Evolutionary conservation across 1,140 invertebrate species (phyloP), one percentile per base, ranked within the genome.

Genomic region (Solen grandis): DNA sequence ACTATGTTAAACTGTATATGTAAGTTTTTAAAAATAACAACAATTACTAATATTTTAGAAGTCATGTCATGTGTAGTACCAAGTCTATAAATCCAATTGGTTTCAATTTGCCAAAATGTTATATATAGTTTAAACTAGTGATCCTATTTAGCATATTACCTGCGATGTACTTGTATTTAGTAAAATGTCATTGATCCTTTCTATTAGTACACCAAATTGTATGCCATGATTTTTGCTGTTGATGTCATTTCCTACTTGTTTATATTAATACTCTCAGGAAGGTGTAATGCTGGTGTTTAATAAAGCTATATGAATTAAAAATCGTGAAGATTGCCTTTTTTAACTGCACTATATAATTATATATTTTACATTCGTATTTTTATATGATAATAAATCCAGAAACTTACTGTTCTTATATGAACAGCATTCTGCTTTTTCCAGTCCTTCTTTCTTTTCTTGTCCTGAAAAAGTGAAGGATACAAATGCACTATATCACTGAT

Each of bases 361-460:
- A n/a, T n/a, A n/a, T n/a, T n/a, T n/a, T n/a, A n/a, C n/a, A n/a
- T n/a, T n/a, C n/a, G n/a, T n/a, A n/a, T n/a, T n/a, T n/a, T n/a
- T n/a, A n/a, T n/a, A n/a, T 57, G 5, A 27, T 10, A 4, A 27
- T 25, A 27, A 50, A 63, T 14, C 27, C 5, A 75, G 22, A 22
- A 35, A 76, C 74, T 65, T 76, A 76, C 74, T 8, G 74, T 76
- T 76, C 74, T 76, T 5, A 76, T 66, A 41, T 76, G 74, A 36
- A 66, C 62, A 13, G 60, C 38, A 27, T 66, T 66, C 41, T 76
- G 57, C 52, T 76, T 76, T 50, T 76, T 19, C 74, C 74, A 76
- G 33, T 65, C 52, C 25, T 31, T 65, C 50, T 66, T 76, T 16
- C 74, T 52, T 33, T 36, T 76, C 22, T 38, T 52, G 38, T 76